Percentiles rank a stretch among this genome's conserved stretches.
These are phyloP conservation scores for Cichlasoma orientale DNA, from an alignment of 2,797 vertebrate genomes.

Conservation along the genomic window DNA sequence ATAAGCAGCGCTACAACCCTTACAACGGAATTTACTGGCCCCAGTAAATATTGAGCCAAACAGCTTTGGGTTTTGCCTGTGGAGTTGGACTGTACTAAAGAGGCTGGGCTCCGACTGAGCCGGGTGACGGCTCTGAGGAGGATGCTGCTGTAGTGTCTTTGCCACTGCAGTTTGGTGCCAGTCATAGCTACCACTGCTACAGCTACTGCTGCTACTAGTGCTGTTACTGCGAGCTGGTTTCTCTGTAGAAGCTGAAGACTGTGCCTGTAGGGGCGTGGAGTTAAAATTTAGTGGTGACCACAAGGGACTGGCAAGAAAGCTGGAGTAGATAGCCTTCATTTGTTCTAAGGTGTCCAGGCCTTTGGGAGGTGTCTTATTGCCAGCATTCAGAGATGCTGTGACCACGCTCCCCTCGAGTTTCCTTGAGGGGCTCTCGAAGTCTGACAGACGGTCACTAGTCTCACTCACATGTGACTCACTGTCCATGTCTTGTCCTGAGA, in stretches of 20 bases:
- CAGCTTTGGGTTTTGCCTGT: constrained; percentile 95
- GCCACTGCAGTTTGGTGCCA: constrained; percentile 98
- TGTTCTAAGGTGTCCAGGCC: constrained; percentile 93
- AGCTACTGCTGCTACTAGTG: constrained; percentile 93
- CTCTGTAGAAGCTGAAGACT: constrained; percentile 78
- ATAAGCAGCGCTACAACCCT: constrained; percentile 97
- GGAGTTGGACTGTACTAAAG: constrained; percentile 97
- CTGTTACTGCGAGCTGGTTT: constrained; percentile 89
- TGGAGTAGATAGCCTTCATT: constrained; percentile 98
- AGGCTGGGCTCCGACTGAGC: constrained; percentile 88
- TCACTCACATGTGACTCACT: constrained; percentile 95
- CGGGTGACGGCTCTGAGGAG: constrained; percentile 83
- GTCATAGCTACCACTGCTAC: constrained; percentile 93
- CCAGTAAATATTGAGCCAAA: constrained; percentile 98
- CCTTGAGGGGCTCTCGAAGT: constrained; percentile 89
- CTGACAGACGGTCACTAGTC: constrained; percentile 90
- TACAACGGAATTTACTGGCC: constrained; percentile 98
- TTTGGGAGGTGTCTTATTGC: constrained; percentile 76
- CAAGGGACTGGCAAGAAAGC: constrained; percentile 94
- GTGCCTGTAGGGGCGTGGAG: constrained; percentile 75
- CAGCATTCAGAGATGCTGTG: constrained; percentile 77
- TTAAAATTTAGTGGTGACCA: constrained; percentile 94
- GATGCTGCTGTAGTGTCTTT: constrained; percentile 92
- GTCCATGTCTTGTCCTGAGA: constrained; percentile 94
- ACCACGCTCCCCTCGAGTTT: constrained; percentile 85